A percentile compares a stretch with the other conserved stretches of the same genome.
Evolutionary conservation across 2,888 invertebrate genomes (phyloP).

Genomic region (Drosophila planitibia): DNA sequence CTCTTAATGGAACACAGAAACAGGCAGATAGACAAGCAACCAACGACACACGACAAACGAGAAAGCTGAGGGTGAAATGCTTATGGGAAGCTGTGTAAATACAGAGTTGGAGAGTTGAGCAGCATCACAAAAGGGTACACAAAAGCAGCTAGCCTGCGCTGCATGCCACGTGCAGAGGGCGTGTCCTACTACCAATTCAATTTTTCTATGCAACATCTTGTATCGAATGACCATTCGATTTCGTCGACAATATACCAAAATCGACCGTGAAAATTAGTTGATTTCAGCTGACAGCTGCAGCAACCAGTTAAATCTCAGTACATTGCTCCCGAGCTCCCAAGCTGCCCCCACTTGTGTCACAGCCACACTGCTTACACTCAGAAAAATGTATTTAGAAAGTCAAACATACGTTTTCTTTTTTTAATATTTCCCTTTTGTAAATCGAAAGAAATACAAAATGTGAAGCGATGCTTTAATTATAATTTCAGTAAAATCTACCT

Average conservation of each 20-base stretch:
- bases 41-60: constrained; percentile 27
- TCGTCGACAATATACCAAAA: not conserved
- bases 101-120: constrained; percentile 9
- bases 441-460: not conserved
- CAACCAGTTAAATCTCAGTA: constrained; percentile 4
- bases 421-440: not conserved
- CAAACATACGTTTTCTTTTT: not conserved
- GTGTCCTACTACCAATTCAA: not conserved
- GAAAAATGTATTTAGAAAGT: not conserved
- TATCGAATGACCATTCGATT: constrained; percentile 37
- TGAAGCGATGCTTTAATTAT: not conserved
- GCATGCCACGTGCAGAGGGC: constrained; percentile 4
- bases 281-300: not conserved
- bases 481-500: not conserved
- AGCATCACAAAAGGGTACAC: constrained; percentile 5
- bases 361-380: constrained; percentile 2
- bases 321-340: constrained; percentile 22
- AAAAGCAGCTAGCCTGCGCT: constrained; percentile 3
- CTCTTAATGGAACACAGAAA: constrained; percentile 68
- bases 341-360: constrained; percentile 3
- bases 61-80: constrained; percentile 20
- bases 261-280: constrained; percentile 2
- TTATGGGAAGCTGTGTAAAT: constrained; percentile 16
- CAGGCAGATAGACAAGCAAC: constrained; percentile 52
- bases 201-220: constrained; percentile 24